Conservation (phyloP, 2,797 vertebrate species). For the Psittacula derbiana region DNA sequence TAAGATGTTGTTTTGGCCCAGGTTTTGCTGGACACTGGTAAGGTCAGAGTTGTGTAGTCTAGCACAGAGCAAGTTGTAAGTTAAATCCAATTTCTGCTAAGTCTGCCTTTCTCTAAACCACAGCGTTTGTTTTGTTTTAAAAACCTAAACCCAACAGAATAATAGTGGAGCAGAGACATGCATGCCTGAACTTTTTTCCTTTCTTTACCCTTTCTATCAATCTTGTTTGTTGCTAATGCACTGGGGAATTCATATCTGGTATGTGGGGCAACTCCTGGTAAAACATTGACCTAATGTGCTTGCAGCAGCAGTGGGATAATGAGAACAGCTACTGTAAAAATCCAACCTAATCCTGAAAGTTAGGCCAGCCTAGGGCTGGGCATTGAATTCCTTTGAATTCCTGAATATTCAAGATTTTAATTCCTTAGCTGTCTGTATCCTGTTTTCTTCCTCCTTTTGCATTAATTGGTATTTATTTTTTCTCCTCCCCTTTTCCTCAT, state of each 20-base stretch:
- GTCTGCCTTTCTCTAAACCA: background rate
- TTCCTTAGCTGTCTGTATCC: background rate
- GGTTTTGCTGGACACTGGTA: background rate
- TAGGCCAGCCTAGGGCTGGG: background rate
- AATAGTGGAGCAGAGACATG: background rate
- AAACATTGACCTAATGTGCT: background rate
- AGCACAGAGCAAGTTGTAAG: background rate
- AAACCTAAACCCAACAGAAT: background rate
- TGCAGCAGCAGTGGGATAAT: background rate
- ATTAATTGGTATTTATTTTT: background rate
- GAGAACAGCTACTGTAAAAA: background rate
- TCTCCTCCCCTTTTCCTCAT: conserved; percentile 15
- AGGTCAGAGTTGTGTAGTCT: background rate
- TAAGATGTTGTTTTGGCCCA: background rate
- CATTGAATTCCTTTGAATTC: background rate
- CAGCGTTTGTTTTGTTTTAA: background rate
- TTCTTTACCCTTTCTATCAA: background rate
- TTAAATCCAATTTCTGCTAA: background rate
- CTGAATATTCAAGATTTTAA: background rate
- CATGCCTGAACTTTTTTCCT: background rate
- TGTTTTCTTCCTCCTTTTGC: conserved; percentile 6
- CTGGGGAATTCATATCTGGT: background rate
- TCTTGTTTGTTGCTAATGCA: background rate
- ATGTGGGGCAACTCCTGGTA: background rate
- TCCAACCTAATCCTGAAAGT: background rate